These are phyloP conservation scores for Idaea dimidiata DNA, from an alignment of 2,888 invertebrate genomes.

Conservation along the genomic window DNA sequence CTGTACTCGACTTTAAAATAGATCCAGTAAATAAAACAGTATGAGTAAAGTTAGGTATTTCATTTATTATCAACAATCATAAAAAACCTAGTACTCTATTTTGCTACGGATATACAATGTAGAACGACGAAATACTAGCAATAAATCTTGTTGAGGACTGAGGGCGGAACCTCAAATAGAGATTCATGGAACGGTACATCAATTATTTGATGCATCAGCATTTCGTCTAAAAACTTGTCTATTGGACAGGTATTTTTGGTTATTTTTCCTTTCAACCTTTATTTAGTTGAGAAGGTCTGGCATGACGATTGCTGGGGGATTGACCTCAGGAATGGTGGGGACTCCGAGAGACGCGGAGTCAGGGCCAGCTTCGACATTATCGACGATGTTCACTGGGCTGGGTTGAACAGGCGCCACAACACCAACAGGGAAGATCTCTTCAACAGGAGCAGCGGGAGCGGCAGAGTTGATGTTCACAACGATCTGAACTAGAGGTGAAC, in stretches of 20 bases:
- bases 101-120: background rate
- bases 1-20: too few species aligned
- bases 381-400: conserved; percentile 22
- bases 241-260: background rate
- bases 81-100: background rate
- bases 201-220: too few species aligned
- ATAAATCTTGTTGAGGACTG: background rate
- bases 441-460: conserved; percentile 23
- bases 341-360: conserved; percentile 8
- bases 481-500: conserved; percentile 40
- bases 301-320: conserved; percentile 20
- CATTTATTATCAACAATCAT: background rate
- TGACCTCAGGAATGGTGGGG: conserved; percentile 14
- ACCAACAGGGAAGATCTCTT: conserved; percentile 19
- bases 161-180: background rate
- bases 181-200: background rate
- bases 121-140: background rate
- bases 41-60: background rate
- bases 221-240: background rate
- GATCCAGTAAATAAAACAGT: too few species aligned
- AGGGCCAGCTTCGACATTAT: conserved; percentile 12
- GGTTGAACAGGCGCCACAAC: conserved; percentile 11
- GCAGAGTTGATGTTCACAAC: conserved; percentile 42
- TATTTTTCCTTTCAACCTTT: conserved; percentile 1
- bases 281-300: conserved; percentile 34